phyloP scores from a whole-genome alignment of 2,113 vertebrate genomes.

The Amphiprion percula region DNA sequence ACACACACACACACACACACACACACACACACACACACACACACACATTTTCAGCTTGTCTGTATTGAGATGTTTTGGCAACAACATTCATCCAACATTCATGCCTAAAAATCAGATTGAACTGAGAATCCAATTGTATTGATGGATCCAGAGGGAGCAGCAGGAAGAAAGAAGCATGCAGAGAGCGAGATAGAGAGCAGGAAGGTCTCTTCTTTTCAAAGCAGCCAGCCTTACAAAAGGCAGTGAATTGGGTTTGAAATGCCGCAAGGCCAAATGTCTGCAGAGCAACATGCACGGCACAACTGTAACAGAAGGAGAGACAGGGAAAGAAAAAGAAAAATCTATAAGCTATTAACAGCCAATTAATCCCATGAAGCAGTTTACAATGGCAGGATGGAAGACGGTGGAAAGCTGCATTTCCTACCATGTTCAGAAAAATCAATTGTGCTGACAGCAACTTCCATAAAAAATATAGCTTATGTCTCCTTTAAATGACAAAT shows the following conservation, averaged over 20 bases:
- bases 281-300: conserved; percentile 33
- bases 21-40: conserved; percentile 5
- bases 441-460: background rate
- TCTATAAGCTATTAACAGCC: conserved; percentile 68
- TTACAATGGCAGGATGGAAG: conserved; percentile 12
- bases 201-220: conserved; percentile 66
- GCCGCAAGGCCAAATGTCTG: conserved; percentile 74
- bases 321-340: conserved; percentile 33
- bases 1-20: background rate
- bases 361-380: conserved; percentile 69
- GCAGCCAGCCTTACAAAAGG: conserved; percentile 69
- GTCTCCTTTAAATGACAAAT: background rate
- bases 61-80: conserved; percentile 18
- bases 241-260: conserved; percentile 59
- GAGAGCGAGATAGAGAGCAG: conserved; percentile 25
- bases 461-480: background rate
- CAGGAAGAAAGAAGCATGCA: background rate
- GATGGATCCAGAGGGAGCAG: conserved; percentile 19
- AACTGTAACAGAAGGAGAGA: conserved; percentile 17
- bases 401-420: conserved; percentile 25
- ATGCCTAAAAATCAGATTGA: conserved; percentile 28
- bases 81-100: conserved; percentile 32
- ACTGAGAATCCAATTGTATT: conserved; percentile 27
- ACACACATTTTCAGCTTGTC: background rate
- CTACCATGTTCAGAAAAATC: background rate